Percentiles rank a stretch among this genome's conserved stretches.
These are phyloP conservation scores for Scaptomyza polygonia DNA, from an alignment of 2,888 invertebrate species.

Conservation along the genomic window DNA sequence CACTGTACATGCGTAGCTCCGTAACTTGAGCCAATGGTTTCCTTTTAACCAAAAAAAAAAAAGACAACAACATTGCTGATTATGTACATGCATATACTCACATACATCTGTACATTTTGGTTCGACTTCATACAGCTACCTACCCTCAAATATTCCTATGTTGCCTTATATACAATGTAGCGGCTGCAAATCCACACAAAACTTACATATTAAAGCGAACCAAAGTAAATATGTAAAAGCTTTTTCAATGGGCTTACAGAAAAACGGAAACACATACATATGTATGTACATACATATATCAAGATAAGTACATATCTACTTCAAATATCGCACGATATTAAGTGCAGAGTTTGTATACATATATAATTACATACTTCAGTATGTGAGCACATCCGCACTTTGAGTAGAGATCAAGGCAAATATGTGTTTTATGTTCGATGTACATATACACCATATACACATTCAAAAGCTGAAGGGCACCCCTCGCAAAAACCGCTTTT, in stretches of 20 bases:
- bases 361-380: conserved; percentile 12
- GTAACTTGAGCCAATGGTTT: conserved; percentile 40
- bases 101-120: neutral
- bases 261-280: neutral
- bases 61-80: conserved; percentile 13
- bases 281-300: neutral
- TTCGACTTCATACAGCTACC: conserved; percentile 2
- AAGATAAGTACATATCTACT: neutral
- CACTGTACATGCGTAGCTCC: conserved; percentile 18
- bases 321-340: neutral
- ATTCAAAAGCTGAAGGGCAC: conserved; percentile 5
- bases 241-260: conserved; percentile 3
- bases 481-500: conserved; percentile 24
- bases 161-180: neutral
- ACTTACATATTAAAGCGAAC: neutral
- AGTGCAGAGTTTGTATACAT: conserved; percentile 1
- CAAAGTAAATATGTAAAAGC: conserved; percentile 5
- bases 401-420: conserved; percentile 46
- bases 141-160: conserved; percentile 29
- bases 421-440: conserved; percentile 22
- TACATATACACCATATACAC: conserved; percentile 9
- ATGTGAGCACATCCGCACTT: conserved; percentile 11
- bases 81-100: conserved; percentile 1
- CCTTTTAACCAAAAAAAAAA: conserved; percentile 9
- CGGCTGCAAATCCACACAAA: neutral